Evolutionary conservation across 2,797 vertebrate genomes (phyloP).

Genomic region (Halcyon smyrnensis): DNA sequence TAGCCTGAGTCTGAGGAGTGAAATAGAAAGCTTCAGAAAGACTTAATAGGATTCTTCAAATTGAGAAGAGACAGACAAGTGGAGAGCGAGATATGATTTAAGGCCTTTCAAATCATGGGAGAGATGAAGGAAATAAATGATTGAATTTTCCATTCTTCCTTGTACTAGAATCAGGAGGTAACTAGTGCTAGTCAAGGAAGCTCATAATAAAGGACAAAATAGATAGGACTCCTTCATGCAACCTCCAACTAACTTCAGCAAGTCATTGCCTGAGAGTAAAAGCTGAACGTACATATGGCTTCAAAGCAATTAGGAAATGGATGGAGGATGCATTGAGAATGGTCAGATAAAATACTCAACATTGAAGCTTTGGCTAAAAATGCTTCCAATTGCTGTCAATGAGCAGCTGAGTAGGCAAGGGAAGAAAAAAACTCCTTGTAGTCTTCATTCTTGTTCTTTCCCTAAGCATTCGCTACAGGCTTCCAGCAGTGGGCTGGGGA

Average conservation of each 20-base stretch:
- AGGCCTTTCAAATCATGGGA: neutral
- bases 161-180: neutral
- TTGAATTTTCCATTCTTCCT: slow-evolving; percentile 22
- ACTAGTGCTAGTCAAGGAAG: neutral
- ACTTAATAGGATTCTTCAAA: neutral
- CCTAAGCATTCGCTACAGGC: neutral
- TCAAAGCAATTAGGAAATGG: neutral
- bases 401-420: neutral
- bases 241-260: neutral
- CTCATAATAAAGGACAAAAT: neutral
- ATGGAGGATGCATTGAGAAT: neutral
- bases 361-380: neutral
- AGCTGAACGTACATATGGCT: neutral
- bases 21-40: neutral
- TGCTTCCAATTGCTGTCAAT: neutral
- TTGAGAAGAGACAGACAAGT: neutral
- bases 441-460: neutral
- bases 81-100: neutral
- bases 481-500: neutral
- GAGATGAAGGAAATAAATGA: neutral
- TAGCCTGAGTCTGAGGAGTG: neutral
- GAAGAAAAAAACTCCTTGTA: neutral
- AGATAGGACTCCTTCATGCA: neutral
- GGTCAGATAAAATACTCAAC: neutral
- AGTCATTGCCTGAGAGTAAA: neutral